These are phyloP conservation scores for Okapia johnstoni DNA, from an alignment of 2,113 vertebrate species.

Conservation along the genomic window DNA sequence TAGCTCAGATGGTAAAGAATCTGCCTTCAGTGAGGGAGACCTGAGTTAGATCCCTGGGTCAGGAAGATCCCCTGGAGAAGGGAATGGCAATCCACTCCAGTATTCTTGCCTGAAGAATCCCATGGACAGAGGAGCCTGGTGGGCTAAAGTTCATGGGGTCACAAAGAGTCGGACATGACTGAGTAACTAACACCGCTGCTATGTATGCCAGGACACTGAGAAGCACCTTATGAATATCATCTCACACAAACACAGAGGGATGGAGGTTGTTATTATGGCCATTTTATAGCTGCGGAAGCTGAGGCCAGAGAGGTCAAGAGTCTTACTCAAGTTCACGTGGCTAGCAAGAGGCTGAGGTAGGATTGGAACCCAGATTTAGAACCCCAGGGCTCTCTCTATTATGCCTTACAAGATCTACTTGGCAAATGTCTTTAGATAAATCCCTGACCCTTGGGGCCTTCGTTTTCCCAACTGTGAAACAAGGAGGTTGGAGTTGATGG, in stretches of 20 bases:
- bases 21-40: background rate
- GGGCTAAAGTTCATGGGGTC: background rate
- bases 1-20: background rate
- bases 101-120: background rate
- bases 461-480: background rate
- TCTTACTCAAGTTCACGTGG: background rate
- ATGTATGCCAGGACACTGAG: background rate
- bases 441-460: background rate
- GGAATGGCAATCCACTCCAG: background rate
- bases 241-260: background rate
- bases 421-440: background rate
- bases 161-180: background rate
- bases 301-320: background rate
- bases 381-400: background rate
- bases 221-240: background rate
- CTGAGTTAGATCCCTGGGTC: background rate
- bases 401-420: background rate
- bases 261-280: rapidly evolving
- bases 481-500: background rate
- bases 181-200: rapidly evolving
- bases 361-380: background rate
- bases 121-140: background rate
- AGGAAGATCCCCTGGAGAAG: background rate
- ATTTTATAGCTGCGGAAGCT: background rate
- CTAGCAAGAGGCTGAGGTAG: background rate